Base-by-base conservation (phyloP, 2,797 vertebrate genomes). In the Lutjanus argentimaculatus region DNA sequence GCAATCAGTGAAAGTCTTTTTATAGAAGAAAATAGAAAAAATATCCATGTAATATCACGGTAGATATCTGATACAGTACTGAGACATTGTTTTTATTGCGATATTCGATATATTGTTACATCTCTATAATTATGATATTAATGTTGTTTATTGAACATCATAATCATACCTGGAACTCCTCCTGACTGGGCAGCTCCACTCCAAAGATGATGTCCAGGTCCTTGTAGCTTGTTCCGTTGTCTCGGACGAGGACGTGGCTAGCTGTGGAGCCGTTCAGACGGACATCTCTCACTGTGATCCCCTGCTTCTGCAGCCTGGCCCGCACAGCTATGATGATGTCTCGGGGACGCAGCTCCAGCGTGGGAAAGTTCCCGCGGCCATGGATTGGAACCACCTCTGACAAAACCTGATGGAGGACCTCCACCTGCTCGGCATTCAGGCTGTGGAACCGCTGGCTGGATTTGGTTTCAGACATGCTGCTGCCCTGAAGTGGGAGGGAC, bases 131-230 rank as follows among this genome's bases (percentile, higher is more conserved):
- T 36, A 36, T 36, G 30, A 36, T 36, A 36, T 36, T 46, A 46
- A 46, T 46, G 45, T 17, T 55, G 22, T 13, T 17, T 11, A 46
- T 11, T 57, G 45, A 70, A 58, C 7, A n/a, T 30, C 14, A 51
- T 63, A 3, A 46, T 58, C 65, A 5, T 84, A 95, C 94, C 86
- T 99, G 97, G 88, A 99, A 99, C 86, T 98, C 97, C 4, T 97
- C 93, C 76, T 98, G 97, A 63, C 94, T 96, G 77, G 97, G 96
- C 85, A 99, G 92, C 73, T 98, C 97, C 76, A 99, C 97, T 15
- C 97, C 95, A 80, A 99, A 99, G 93, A 99, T 99, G 88, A 99
- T 96, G 89, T 99, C 98, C 78, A 99, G 93, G 92, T 99, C 99
- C 84, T 99, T 99, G 91, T 98, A 99, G 84, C 94, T 97, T 25